phyloP scores from a whole-genome alignment of 2,113 vertebrate genomes.

The Emydura subglobosa region DNA sequence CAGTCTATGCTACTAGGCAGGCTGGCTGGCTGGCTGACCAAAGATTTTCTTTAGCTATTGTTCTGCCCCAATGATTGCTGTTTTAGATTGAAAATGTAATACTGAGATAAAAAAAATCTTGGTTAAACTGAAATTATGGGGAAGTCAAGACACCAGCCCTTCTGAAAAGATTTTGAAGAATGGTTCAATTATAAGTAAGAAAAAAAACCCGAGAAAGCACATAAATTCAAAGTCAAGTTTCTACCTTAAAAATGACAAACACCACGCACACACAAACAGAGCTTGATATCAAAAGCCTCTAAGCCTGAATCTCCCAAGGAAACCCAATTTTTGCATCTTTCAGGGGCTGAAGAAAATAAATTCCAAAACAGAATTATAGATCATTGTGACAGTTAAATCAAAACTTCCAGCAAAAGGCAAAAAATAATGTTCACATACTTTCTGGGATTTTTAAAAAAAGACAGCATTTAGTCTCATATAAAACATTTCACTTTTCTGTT shows the following conservation, averaged over 20 bases:
- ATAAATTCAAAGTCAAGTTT: background rate
- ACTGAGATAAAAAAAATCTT: background rate
- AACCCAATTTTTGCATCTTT: background rate
- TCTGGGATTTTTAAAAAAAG: constrained; percentile 15
- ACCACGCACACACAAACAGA: background rate
- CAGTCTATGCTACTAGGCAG: background rate
- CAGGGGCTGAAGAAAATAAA: background rate
- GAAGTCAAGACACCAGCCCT: background rate
- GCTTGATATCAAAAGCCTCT: background rate
- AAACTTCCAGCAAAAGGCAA: background rate
- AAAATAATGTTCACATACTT: background rate
- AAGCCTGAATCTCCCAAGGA: background rate
- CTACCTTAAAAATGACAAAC: background rate
- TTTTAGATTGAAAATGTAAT: background rate
- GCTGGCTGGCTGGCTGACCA: background rate
- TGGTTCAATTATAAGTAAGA: background rate
- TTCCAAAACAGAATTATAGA: background rate
- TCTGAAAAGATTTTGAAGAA: background rate
- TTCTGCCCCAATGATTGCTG: background rate
- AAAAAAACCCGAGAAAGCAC: rapidly evolving
- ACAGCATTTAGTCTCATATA: background rate
- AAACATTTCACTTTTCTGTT: constrained; percentile 17
- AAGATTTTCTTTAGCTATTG: background rate
- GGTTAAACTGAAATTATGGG: background rate
- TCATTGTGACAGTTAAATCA: background rate